A percentile compares a stretch with the other conserved stretches of the same genome.
These are phyloP conservation scores for Monochamus alternatus DNA, from an alignment of 2,888 invertebrate species.

Conservation along the genomic window DNA sequence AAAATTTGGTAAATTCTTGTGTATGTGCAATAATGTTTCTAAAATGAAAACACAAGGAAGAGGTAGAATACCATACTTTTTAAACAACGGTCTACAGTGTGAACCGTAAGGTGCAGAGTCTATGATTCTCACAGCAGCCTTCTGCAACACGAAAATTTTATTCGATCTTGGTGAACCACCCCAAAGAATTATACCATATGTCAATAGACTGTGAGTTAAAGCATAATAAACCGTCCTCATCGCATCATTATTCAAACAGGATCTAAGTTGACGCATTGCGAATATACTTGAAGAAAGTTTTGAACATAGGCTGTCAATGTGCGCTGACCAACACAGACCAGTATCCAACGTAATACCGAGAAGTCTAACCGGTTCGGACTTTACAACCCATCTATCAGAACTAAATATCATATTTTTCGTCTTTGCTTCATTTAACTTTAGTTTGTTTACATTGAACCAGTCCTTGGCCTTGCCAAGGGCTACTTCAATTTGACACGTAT, in stretches of 20 bases:
- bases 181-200: neutral
- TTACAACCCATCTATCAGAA: neutral
- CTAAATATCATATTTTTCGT: neutral
- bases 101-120: neutral
- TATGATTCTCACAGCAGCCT: neutral
- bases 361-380: neutral
- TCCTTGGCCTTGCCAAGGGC: no score
- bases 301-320: neutral
- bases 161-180: neutral
- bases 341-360: neutral
- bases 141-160: neutral
- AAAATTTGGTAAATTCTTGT: neutral
- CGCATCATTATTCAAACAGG: neutral
- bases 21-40: neutral
- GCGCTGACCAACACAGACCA: neutral
- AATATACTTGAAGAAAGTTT: neutral
- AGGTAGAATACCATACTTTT: neutral
- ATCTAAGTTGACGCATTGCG: neutral
- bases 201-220: neutral
- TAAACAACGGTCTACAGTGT: neutral
- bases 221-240: neutral
- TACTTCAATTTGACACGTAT: no score
- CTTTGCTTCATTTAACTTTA: neutral
- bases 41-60: neutral
- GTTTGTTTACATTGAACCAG: neutral